Percentiles rank a stretch among this genome's conserved stretches.
Evolutionary conservation across 2,113 vertebrate genomes (phyloP).

Genomic region (Peucedramus taeniatus): DNA sequence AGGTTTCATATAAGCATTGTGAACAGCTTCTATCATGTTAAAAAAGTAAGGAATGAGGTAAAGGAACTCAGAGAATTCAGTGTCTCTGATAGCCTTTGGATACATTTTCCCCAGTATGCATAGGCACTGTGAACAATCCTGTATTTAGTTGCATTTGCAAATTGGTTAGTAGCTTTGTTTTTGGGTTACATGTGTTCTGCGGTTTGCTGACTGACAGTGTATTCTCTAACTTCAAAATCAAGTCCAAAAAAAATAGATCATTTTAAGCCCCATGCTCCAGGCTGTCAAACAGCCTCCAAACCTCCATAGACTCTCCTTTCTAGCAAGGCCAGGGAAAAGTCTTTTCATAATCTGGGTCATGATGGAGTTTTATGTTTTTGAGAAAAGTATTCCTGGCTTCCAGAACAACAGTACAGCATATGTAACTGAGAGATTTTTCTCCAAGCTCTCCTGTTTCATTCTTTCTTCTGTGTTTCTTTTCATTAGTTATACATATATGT

Average conservation of each 20-base stretch:
- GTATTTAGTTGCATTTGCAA: not conserved
- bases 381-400: not conserved
- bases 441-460: not conserved
- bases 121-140: not conserved
- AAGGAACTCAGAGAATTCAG: not conserved
- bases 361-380: not conserved
- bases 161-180: not conserved
- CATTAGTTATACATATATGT: not conserved
- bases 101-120: not conserved
- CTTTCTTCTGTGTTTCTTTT: not conserved
- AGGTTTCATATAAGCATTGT: not conserved
- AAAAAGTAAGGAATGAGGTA: not conserved
- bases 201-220: not conserved
- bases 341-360: not conserved
- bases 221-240: not conserved
- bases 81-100: not conserved
- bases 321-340: not conserved
- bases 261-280: not conserved
- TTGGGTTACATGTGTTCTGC: not conserved
- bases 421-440: not conserved
- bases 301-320: not conserved
- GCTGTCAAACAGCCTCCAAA: conserved; percentile 24
- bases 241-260: conserved; percentile 25
- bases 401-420: not conserved
- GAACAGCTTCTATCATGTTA: not conserved